Evolutionary conservation across 2,888 invertebrate species (phyloP), one percentile per base, ranked within the genome.

Genomic region (Leptogaster cylindrica): DNA sequence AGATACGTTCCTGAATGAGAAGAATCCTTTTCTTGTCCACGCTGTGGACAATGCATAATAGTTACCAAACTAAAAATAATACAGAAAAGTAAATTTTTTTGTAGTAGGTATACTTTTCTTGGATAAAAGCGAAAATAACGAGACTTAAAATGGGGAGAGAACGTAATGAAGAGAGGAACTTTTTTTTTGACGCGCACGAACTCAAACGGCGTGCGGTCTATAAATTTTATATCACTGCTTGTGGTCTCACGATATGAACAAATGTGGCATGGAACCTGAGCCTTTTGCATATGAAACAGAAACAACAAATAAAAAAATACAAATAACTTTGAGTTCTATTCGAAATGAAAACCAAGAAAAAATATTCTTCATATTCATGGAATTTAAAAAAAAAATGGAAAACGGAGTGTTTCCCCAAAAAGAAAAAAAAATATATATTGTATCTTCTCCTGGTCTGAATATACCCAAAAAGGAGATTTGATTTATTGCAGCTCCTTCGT

Each of bases 161-260:
- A 51, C 44, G 44, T 48, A 36, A 41, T 44, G 51, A 25, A 33
- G 66, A n/a, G n/a, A 69, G 46, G 44, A 64, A 31, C 46, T 41
- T 44, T 51, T 28, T n/a, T n/a, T 58, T 41, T 64, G 51, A 68
- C 66, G 68, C 66, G 58, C 70, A 70, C 68, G 70, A 70, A 66
- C 44, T 48, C 58, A 25, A 68, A 66, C 66, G 51, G 65, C 66
- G 70, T 58, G 66, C 66, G 58, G 48, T 55, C 70, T 70, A 70
- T 68, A 68, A 70, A 70, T 68, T 70, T 68, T 65, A 39, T 58
- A 58, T 68, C 70, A 48, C 70, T 14, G 68, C 70, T 70, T 70
- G 70, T 50, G 70, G 70, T 70, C 68, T 70, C 70, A 70, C 70
- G 70, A 68, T 46, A 55, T 44, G 44, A 44, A 44, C 61, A 61